Base-by-base conservation (phyloP, 2,797 vertebrate species). In the Phyllotis vaccarum region DNA sequence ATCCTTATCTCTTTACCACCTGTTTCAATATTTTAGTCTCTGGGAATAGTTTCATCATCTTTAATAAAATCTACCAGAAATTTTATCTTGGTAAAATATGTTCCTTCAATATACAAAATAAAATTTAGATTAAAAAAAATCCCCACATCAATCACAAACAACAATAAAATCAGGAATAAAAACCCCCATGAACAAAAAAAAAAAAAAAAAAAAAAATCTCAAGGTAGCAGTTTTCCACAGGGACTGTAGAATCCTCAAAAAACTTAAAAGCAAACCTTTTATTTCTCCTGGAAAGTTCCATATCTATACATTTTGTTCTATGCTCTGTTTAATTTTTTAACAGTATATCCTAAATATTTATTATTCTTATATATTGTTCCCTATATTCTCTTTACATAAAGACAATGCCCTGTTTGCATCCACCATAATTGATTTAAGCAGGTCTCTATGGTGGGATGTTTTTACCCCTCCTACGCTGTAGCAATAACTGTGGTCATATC, bases 221-320 rank as follows among this genome's bases (percentile, higher is more conserved):
- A 49, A 93, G 70, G 6, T 64, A 16, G 27, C 13, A 94, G 40
- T 54, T 91, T 96, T 82, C 72, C 43, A 60, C n/a, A 43, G 81
- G 60, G 68, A 60, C 24, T 5, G 0, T 37, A 8, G 54, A 74
- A 68, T 68, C 60, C 29, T 91, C 27, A 79, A 34, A 58, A 58
- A 85, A 34, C 9, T n/a, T 56, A 68, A 94, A 79, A 79, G 12
- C 37, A 85, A 75, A 76, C 24, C 60, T 43, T 24, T 16, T 22
- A 37, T 78, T 85, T 90, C 88, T 70, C 29, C 29, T 49, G 49
- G 70, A 68, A 22, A 17, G 21, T n/a, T 4, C 31, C 75, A 17
- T 43, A 31, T 60, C 54, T 75, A 6, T 29, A 29, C 22, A 58
- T 37, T 17, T 14, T 58, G 27, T 12, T n/a, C 7, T 27, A 9